Evolutionary conservation across 2,113 vertebrate species (phyloP).

Genomic region (Nannobrachium achirus): DNA sequence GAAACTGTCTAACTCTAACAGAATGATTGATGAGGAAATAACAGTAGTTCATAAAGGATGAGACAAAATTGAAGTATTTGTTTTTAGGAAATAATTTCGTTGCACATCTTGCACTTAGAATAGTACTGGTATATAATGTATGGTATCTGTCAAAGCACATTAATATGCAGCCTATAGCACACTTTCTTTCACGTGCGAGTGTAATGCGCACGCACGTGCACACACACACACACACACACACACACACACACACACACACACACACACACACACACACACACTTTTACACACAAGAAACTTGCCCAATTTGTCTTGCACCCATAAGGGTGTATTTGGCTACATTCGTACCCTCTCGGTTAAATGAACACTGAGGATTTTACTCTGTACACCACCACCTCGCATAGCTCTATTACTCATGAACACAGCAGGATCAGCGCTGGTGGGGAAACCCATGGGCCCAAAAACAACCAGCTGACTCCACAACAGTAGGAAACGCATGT

Average conservation of each 20-base stretch:
- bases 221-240: conserved; percentile 16
- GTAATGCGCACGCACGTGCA: conserved; percentile 12
- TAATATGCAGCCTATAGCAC: no score
- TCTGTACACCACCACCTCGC: neutral
- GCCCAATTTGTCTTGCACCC: neutral
- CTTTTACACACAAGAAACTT: neutral
- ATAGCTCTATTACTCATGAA: conserved; percentile 17
- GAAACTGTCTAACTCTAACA: no score
- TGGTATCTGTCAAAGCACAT: no score
- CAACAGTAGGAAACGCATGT: conserved; percentile 50
- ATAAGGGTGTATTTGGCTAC: no score
- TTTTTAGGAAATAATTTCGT: no score
- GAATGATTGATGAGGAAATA: no score
- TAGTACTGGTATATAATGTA: no score
- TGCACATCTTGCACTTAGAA: no score
- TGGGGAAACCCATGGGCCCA: conserved; percentile 13
- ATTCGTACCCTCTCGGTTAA: no score
- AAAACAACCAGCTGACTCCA: conserved; percentile 56
- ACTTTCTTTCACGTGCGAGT: no score
- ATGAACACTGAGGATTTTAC: neutral
- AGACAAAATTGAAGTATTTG: no score
- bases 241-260: neutral
- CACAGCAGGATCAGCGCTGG: conserved; percentile 22
- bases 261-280: neutral
- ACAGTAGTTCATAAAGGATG: no score